These are phyloP conservation scores for Pollicipes pollicipes DNA, from an alignment of 1,140 invertebrate species.

Conservation along the genomic window DNA sequence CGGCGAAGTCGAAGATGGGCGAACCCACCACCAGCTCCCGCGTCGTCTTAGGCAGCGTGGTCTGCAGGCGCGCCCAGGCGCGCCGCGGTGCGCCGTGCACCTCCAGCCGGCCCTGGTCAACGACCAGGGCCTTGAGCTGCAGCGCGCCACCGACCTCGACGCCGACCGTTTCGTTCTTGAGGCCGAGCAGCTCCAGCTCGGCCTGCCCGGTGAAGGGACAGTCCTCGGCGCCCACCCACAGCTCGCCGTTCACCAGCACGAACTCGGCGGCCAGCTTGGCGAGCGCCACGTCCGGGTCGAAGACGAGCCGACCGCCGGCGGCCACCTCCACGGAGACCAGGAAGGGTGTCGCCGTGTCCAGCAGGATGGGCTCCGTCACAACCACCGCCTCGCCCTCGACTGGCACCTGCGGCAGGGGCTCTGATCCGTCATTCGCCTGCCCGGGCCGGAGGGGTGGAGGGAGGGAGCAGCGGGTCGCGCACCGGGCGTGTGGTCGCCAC, in stretches of 20 bases:
- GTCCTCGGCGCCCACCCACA: background rate
- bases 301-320: background rate
- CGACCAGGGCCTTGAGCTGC: background rate
- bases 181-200: background rate
- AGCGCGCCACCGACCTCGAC: background rate
- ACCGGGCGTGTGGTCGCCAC: too few species aligned
- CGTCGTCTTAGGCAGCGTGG: background rate
- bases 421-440: too few species aligned
- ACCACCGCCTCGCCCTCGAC: background rate
- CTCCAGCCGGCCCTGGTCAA: background rate
- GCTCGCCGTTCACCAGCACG: background rate
- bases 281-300: background rate
- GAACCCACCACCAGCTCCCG: background rate
- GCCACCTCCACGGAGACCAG: background rate
- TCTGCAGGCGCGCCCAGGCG: background rate
- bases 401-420: background rate
- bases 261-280: background rate
- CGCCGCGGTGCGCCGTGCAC: background rate
- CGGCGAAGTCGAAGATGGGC: background rate
- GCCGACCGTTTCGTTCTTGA: background rate
- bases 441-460: too few species aligned
- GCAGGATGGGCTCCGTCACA: background rate
- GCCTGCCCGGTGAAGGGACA: background rate
- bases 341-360: background rate
- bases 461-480: too few species aligned